A percentile compares a stretch with the other conserved stretches of the same genome.
Conservation (phyloP, 2,888 invertebrate species). For the Drosophila kokeensis region DNA sequence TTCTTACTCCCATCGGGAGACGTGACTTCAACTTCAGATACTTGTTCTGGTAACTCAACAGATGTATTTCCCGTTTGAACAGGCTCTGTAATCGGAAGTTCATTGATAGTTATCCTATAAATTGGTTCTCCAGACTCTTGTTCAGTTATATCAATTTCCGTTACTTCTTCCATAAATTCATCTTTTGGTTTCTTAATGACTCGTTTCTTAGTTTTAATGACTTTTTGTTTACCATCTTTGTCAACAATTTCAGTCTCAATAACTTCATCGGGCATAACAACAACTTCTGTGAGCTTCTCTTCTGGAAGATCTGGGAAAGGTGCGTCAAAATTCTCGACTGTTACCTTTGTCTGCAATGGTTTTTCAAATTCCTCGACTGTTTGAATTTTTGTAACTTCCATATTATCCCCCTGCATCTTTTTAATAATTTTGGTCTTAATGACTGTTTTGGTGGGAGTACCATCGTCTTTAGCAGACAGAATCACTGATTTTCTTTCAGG, state of each 20-base stretch:
- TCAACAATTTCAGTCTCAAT: slow-evolving; percentile 73
- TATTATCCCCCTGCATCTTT: slow-evolving; percentile 84
- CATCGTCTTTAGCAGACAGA: slow-evolving; percentile 84
- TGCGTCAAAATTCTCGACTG: slow-evolving; percentile 72
- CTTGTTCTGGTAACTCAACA: slow-evolving; percentile 83
- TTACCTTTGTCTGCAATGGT: slow-evolving; percentile 41
- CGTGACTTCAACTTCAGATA: slow-evolving; percentile 76
- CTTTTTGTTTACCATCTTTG: slow-evolving; percentile 75
- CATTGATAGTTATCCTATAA: slow-evolving; percentile 73
- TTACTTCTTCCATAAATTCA: slow-evolving; percentile 85
- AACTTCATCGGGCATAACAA: slow-evolving; percentile 80
- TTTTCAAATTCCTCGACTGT: slow-evolving; percentile 51
- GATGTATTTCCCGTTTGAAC: slow-evolving; percentile 49
- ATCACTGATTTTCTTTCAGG: slow-evolving; percentile 83
- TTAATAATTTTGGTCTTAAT: slow-evolving; percentile 86
- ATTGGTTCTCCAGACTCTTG: slow-evolving; percentile 85
- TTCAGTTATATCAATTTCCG: slow-evolving; percentile 85
- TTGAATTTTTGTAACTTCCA: slow-evolving; percentile 61
- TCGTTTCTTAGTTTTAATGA: slow-evolving; percentile 84
- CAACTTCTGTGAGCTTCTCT: slow-evolving; percentile 72
- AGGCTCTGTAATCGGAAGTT: slow-evolving; percentile 61
- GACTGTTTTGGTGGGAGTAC: slow-evolving; percentile 83
- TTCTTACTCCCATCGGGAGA: slow-evolving; percentile 82
- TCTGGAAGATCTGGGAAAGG: slow-evolving; percentile 80
- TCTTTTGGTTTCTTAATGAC: slow-evolving; percentile 85